These are phyloP conservation scores for Gari tellinella DNA, from an alignment of 2,888 invertebrate species.

Conservation along the genomic window DNA sequence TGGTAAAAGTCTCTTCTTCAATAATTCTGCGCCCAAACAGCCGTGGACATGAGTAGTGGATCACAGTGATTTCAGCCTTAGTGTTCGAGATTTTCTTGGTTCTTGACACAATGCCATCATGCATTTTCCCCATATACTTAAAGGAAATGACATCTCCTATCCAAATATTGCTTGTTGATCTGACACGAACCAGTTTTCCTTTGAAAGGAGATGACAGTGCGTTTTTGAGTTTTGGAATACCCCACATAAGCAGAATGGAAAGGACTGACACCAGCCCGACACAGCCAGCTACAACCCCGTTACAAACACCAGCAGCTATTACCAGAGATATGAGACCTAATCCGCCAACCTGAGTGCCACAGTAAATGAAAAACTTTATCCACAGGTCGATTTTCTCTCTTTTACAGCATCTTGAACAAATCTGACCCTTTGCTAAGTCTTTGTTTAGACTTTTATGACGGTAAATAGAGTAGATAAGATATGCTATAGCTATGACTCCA, in stretches of 20 bases:
- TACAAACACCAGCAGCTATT: conserved; percentile 10
- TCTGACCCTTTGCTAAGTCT: not conserved
- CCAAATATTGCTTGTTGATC: conserved; percentile 10
- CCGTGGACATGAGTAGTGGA: conserved; percentile 30
- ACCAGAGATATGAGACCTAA: conserved; percentile 15
- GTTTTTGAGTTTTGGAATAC: conserved; percentile 13
- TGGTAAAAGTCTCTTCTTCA: conserved; percentile 15
- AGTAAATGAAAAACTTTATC: conserved; percentile 12
- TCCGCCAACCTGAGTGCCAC: conserved; percentile 21
- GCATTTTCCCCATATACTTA: conserved; percentile 8
- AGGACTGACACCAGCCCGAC: conserved; percentile 1
- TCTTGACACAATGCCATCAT: conserved; percentile 25
- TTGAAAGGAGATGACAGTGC: conserved; percentile 28
- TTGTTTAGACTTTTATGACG: conserved; percentile 18
- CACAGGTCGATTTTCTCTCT: conserved; percentile 15
- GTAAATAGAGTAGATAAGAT: conserved; percentile 21
- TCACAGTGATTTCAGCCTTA: conserved; percentile 13
- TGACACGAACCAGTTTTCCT: conserved; percentile 18
- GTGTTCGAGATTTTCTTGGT: conserved; percentile 3
- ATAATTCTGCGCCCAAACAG: conserved; percentile 21
- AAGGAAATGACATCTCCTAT: conserved; percentile 33
- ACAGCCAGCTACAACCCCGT: conserved; percentile 11
- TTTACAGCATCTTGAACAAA: conserved; percentile 22
- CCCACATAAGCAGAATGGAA: conserved; percentile 10
- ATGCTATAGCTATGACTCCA: not conserved